These are phyloP conservation scores for Sciurus carolinensis DNA, from an alignment of 2,797 vertebrate species.

Conservation along the genomic window DNA sequence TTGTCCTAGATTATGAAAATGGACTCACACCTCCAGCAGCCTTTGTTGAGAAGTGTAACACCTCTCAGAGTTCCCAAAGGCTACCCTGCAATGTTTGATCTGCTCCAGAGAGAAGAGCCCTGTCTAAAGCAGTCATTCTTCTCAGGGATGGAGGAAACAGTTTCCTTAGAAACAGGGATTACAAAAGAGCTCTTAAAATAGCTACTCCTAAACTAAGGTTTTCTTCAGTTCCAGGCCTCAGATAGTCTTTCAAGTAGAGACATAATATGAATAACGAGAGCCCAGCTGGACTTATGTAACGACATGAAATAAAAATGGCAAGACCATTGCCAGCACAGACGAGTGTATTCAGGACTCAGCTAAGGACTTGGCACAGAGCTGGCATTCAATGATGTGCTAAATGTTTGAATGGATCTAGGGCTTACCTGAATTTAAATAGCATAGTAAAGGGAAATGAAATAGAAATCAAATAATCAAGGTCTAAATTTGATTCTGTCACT, in stretches of 20 bases:
- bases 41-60: slow-evolving; percentile 74
- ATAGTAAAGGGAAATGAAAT: background rate
- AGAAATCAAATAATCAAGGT: background rate
- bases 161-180: slow-evolving; percentile 83
- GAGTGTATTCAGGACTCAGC: slow-evolving; percentile 14
- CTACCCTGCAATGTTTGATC: slow-evolving; percentile 76
- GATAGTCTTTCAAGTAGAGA: slow-evolving; percentile 76
- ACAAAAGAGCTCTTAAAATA: slow-evolving; percentile 82
- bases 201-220: slow-evolving; percentile 70
- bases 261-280: slow-evolving; percentile 71
- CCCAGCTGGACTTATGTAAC: slow-evolving; percentile 72
- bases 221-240: slow-evolving; percentile 61
- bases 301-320: slow-evolving; percentile 66
- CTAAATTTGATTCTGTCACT: background rate
- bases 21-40: slow-evolving; percentile 73
- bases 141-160: slow-evolving; percentile 17
- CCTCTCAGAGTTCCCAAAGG: slow-evolving; percentile 72
- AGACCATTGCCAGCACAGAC: slow-evolving; percentile 41
- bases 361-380: slow-evolving; percentile 10
- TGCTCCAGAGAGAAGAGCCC: slow-evolving; percentile 71
- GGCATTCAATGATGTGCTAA: slow-evolving; percentile 2
- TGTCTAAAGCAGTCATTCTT: slow-evolving; percentile 60
- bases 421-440: slow-evolving; percentile 62
- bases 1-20: slow-evolving; percentile 79
- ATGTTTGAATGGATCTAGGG: background rate